Evolutionary conservation across 1,140 invertebrate species (phyloP).

Genomic region (Gonatopus flavifemur): DNA sequence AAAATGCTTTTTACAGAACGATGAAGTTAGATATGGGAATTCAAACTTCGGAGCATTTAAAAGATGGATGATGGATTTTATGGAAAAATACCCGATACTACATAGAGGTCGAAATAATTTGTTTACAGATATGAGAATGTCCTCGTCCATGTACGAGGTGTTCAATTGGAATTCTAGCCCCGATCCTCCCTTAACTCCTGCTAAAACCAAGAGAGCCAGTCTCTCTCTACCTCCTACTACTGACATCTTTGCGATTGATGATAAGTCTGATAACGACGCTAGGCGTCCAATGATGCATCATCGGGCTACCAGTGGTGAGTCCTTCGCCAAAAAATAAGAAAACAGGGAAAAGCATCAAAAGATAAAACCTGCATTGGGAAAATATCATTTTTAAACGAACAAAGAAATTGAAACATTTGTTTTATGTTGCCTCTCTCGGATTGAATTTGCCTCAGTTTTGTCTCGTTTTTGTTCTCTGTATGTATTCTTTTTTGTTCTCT

Average conservation of each 20-base stretch:
- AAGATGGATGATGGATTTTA: no score
- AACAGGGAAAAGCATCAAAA: conserved; percentile 17
- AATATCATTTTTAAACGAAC: not conserved
- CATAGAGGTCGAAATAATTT: conserved; percentile 44
- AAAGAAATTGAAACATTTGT: conserved; percentile 26
- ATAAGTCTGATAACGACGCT: conserved; percentile 54
- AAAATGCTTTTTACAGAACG: no score
- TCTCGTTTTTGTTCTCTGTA: conserved; percentile 6
- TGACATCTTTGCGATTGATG: conserved; percentile 59
- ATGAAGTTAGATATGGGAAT: no score
- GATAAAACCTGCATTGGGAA: conserved; percentile 28
- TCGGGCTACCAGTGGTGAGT: conserved; percentile 55
- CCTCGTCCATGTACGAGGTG: conserved; percentile 76
- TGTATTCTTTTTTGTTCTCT: conserved; percentile 6
- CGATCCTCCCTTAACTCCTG: conserved; percentile 55
- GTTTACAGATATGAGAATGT: conserved; percentile 69
- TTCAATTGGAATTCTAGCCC: conserved; percentile 68
- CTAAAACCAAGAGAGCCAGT: conserved; percentile 57
- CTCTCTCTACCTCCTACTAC: conserved; percentile 56
- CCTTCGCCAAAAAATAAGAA: conserved; percentile 13
- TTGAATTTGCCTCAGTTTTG: conserved; percentile 23
- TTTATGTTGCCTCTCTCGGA: conserved; percentile 24
- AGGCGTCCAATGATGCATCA: conserved; percentile 53
- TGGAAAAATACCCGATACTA: conserved; percentile 17
- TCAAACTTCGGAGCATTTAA: no score